Evolutionary conservation across 64 coral and sea anemone genomes (phyloP), one percentile per base, ranked within the genome.

Genomic region (Pocillopora verrucosa): DNA sequence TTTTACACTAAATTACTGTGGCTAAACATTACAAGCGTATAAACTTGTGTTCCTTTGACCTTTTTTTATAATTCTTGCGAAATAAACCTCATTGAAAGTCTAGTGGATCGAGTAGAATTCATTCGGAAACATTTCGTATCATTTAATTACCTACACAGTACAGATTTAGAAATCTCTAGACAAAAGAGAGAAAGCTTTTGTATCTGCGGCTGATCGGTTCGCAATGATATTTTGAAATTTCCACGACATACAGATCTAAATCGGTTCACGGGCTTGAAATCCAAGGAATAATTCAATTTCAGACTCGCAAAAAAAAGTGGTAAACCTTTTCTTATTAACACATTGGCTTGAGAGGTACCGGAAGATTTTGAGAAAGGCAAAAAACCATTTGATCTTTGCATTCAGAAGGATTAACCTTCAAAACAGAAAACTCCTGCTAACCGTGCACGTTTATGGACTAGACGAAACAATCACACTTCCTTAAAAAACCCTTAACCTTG

Each of bases 341-440:
- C 82, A 70, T 72, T 30, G 65, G 64, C 56, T 72, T 57, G 16
- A 35, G 80, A 10, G 22, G 16, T 34, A 37, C 60, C 17, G 80
- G 80, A 65, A 22, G 61, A 83, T 83, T 17, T 20, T 38, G 30
- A 58, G 57, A 20, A 83, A 85, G 12, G 80, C 82, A 72, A 72
- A 85, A 84, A 2, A 85, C 38, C 38, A 41, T 85, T 85, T 85
- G 82, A 72, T 85, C n/a, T 85, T 85, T 85, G 64, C 57, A 85
- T 85, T 85, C 69, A 85, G 72, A 57, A 1, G 36, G 82, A 85
- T 72, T 84, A 37, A 72, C n/a, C 65, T 24, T 85, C 11, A 58
- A 85, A 72, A 16, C 11, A 62, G 34, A 82, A 67, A 79, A 10
- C 38, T 56, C 10, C 38, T 10, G 36, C 11, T 73, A 30, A 73